Percentiles rank a stretch among this genome's conserved stretches.
Evolutionary conservation across 2,797 vertebrate genomes (phyloP).

Genomic region (Gadopsis marmoratus): DNA sequence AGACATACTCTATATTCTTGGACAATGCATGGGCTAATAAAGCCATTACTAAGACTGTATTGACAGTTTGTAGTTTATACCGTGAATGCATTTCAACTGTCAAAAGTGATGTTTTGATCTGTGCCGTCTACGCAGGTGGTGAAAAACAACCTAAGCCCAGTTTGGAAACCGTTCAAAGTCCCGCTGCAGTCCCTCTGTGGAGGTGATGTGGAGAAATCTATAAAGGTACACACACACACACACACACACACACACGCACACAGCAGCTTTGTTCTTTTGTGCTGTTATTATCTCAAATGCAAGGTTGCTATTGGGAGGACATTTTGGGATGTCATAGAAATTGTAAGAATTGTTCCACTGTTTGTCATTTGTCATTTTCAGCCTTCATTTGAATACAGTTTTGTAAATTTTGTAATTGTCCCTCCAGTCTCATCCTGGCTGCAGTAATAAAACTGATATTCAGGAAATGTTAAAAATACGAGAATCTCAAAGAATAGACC

Average conservation of each 20-base stretch:
- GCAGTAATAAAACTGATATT: background rate
- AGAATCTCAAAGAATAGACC: background rate
- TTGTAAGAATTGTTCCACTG: background rate
- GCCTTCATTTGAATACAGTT: no score
- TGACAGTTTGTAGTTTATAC: background rate
- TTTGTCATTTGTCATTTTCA: background rate
- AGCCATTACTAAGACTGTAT: no score
- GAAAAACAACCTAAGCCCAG: constrained; percentile 95
- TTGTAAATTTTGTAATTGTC: background rate
- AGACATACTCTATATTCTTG: background rate
- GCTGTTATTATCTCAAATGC: background rate
- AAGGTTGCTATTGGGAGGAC: background rate
- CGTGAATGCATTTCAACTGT: background rate
- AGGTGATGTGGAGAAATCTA: constrained; percentile 92
- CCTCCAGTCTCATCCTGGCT: background rate
- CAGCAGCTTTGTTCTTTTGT: background rate
- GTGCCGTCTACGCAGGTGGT: constrained; percentile 86
- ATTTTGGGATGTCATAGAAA: background rate
- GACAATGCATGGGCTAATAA: background rate
- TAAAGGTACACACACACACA: constrained; percentile 87
- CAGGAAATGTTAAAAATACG: background rate
- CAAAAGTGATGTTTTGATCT: background rate
- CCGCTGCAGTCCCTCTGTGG: constrained; percentile 93
- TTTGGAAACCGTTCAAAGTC: constrained; percentile 93
- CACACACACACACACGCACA: background rate